Evolutionary conservation across 2,888 invertebrate species (phyloP).

Genomic region (Nomada hirtipes): DNA sequence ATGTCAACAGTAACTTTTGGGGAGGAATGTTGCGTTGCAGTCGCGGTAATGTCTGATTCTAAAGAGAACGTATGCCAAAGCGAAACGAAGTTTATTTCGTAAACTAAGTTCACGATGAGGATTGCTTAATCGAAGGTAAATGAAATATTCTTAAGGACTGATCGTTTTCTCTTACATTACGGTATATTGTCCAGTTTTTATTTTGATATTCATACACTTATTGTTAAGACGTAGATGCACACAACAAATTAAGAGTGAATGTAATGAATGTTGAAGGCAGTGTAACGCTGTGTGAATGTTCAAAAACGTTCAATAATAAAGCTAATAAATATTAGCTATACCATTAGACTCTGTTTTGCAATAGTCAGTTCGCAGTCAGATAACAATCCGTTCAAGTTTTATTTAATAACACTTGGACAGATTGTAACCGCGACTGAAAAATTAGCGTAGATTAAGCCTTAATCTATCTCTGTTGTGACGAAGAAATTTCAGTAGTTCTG

Average conservation of each 20-base stretch:
- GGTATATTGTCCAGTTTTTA: constrained; percentile 60
- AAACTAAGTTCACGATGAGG: constrained; percentile 75
- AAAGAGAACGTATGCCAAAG: constrained; percentile 74
- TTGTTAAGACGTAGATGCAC: constrained; percentile 56
- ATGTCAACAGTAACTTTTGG: constrained; percentile 61
- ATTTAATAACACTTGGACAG: constrained; percentile 39
- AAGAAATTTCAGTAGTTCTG: constrained; percentile 7
- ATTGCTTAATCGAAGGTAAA: constrained; percentile 73
- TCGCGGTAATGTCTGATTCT: constrained; percentile 74
- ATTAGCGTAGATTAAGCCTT: constrained; percentile 37
- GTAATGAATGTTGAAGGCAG: constrained; percentile 38
- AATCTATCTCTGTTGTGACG: constrained; percentile 39
- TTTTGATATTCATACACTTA: constrained; percentile 61
- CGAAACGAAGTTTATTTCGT: constrained; percentile 74
- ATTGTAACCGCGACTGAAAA: constrained; percentile 11
- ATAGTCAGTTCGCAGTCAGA: constrained; percentile 9
- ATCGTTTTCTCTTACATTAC: constrained; percentile 67
- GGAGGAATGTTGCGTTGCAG: constrained; percentile 76
- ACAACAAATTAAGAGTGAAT: constrained; percentile 43
- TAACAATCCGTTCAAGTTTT: constrained; percentile 30
- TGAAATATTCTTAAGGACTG: constrained; percentile 72
- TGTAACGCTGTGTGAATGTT: constrained; percentile 42
- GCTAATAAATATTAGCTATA: constrained; percentile 10
- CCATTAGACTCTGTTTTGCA: constrained; percentile 29
- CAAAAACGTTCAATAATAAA: constrained; percentile 17